phyloP scores from a whole-genome alignment of 2,113 vertebrate species.

The Daubentonia madagascariensis region DNA sequence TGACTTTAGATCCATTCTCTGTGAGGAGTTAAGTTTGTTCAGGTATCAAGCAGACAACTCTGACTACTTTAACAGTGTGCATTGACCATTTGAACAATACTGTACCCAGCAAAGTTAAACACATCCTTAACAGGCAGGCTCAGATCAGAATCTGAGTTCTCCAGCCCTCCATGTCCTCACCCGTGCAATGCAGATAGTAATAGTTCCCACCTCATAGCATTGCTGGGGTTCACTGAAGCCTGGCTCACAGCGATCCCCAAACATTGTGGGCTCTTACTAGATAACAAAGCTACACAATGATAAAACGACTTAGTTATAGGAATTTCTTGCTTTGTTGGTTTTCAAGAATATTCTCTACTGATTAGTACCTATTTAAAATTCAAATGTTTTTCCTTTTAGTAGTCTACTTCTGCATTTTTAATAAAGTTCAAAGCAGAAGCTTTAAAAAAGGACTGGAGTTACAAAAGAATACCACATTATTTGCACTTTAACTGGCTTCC shows the following conservation, averaged over 20 bases:
- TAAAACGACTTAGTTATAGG: not conserved
- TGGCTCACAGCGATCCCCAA: not conserved
- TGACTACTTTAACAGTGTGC: not conserved
- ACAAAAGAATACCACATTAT: too few relatives aligned
- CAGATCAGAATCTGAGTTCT: not conserved
- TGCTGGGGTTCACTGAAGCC: not conserved
- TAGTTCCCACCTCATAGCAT: not conserved
- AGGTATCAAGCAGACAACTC: not conserved
- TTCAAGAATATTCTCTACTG: constrained; percentile 17
- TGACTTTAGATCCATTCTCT: not conserved
- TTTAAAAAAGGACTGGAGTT: not conserved
- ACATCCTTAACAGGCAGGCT: not conserved
- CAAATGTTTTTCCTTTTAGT: not conserved
- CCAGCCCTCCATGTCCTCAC: not conserved
- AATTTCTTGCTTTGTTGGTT: not conserved
- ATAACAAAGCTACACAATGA: not conserved
- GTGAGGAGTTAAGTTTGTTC: not conserved
- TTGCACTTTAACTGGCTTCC: too few relatives aligned
- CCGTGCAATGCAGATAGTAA: not conserved
- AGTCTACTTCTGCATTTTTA: not conserved
- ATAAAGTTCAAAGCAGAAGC: not conserved
- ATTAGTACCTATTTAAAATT: not conserved
- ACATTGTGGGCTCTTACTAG: not conserved
- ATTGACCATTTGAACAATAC: not conserved
- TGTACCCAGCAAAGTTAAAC: not conserved